Base-by-base conservation (phyloP, 2,888 invertebrate genomes). In the Aleiodes testaceus region DNA sequence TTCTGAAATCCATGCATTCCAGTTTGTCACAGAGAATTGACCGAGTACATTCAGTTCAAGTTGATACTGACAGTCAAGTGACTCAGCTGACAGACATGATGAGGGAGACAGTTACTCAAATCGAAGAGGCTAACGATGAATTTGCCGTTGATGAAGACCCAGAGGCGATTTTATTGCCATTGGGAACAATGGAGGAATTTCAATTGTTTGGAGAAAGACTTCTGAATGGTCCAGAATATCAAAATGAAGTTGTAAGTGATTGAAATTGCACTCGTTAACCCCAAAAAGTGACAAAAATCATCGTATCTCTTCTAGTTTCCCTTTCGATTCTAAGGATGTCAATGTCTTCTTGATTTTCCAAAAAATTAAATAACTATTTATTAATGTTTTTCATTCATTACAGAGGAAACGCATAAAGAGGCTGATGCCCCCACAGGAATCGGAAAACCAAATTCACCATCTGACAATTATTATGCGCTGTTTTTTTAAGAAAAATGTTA, bases 211-310 rank as follows among this genome's bases (percentile, higher is more conserved):
- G 22, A 12, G 52, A 20, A 20, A 52, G 12, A n/a, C 26, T 52
- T 0, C 20, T 11, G 20, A 22, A 52, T 20, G 52, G 22, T 11
- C 2, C 3, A 5, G 52, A 52, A 20, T 52, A 4, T 9, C 9
- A 12, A n/a, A 52, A 11, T 12, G 5, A 52, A 52, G 12, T 52
- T 22, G 52, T 52, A 22, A 52, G 52, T 52, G 11, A 52, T 50
- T 2, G 18, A 18, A 50, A 16, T 3, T 50, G 6, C 9, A 2
- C 20, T 18, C 20, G 11, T 18, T 50, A 16, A 50, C 11, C 6
- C 50, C 2, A 20, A 9, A 11, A 2, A 50, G 9, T 36, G 9
- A 9, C 11, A 18, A 6, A 9, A 9, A 16, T 20, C 11, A 50
- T 50, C 2, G 18, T 14, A 7, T 50, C 20, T 50, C 14, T 50